Base-by-base conservation (phyloP, 2,113 vertebrate species). In the Rhizomys pruinosus region DNA sequence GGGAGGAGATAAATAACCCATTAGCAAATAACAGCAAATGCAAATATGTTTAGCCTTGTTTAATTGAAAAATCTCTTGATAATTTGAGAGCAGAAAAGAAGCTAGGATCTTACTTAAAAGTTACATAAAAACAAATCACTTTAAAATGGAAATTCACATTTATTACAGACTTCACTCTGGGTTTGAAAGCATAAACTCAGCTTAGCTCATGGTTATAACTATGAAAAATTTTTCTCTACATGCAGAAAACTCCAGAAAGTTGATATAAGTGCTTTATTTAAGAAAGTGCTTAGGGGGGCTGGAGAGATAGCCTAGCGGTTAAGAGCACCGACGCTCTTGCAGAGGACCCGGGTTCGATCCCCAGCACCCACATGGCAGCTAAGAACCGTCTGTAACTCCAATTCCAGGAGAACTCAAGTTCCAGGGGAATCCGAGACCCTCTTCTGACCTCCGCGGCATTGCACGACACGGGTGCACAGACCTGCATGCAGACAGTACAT, bases 81-180 rank as follows among this genome's bases (percentile, higher is more conserved):
- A 69, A 88, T 79, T 74, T 89, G 39, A 90, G 37, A 89, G 79
- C n/a, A 93, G 69, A 72, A 79, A 42, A 78, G 37, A 91, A 80
- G 11, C 5, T 55, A 89, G 7, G 11, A 13, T 92, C 37, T 72
- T 81, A 64, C 71, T 73, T 79, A 63, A 85, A 57, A 64, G 42
- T 61, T 69, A 90, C 16, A 32, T 69, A 69, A 68, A 82, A 85
- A 1, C 29, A 63, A 86, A 78, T 81, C 66, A 81, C 39, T 92
- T 85, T 88, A 29, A 93, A 78, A 92, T 77, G 76, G 34, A 10
- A 95, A 82, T 57, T 84, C 25, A n/a, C 55, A 77, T 90, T 79
- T 74, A 68, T 91, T 23, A 86, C 57, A 61, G 37, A 84, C 66
- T 79, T 87, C 10, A 82, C 73, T 96, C 37, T 25, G 91, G 64